phyloP scores from a whole-genome alignment of 2,113 vertebrate genomes.

The Phocoena phocoena region DNA sequence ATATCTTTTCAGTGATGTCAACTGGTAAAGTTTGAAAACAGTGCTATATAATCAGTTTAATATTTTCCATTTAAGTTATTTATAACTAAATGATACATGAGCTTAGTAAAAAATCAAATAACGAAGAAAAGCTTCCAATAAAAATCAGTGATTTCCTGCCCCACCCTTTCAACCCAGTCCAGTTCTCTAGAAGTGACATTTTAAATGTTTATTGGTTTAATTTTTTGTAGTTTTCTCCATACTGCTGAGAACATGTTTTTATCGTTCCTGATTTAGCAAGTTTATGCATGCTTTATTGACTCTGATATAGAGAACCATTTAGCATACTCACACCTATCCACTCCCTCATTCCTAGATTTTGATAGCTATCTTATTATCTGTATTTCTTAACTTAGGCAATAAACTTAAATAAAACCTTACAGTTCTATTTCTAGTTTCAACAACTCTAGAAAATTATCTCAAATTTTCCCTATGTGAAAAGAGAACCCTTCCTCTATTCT shows the following conservation, averaged over 20 bases:
- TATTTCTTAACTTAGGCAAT: neutral
- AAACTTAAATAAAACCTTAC: neutral
- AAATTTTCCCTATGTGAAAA: neutral
- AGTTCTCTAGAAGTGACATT: neutral
- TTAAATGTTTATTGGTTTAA: neutral
- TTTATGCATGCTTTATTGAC: neutral
- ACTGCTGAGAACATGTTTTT: neutral
- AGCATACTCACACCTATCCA: neutral
- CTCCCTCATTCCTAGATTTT: neutral
- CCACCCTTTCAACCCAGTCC: neutral
- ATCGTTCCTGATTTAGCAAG: neutral
- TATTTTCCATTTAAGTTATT: neutral
- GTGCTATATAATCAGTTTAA: neutral
- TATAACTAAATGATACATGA: neutral
- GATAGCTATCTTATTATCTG: neutral
- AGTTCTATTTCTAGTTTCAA: neutral
- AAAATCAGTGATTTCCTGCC: neutral
- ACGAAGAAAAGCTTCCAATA: neutral
- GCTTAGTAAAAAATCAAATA: neutral
- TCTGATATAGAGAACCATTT: neutral
- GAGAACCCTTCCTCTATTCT: neutral
- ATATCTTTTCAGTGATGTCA: neutral
- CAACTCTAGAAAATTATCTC: neutral
- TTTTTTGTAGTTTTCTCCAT: neutral
- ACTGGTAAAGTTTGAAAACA: neutral